A percentile compares a stretch with the other conserved stretches of the same genome.
phyloP scores from a whole-genome alignment of 2,888 invertebrate species.

The Drosophila stalkeri region DNA sequence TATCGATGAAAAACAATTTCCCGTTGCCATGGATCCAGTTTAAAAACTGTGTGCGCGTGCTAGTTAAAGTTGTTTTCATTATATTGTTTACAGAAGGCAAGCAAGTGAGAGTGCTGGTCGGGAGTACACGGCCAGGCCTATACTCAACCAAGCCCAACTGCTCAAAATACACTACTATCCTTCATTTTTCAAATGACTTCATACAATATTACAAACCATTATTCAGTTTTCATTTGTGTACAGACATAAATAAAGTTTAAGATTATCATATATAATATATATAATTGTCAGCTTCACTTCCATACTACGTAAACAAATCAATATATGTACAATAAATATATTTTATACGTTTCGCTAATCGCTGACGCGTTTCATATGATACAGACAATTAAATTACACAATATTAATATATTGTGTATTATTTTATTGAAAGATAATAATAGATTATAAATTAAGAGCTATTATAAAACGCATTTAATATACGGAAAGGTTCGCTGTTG shows the following conservation, averaged over 20 bases:
- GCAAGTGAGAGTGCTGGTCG: neutral
- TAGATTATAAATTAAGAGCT: constrained; percentile 82
- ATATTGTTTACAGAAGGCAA: neutral
- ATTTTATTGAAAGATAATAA: constrained; percentile 20
- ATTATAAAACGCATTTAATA: constrained; percentile 92
- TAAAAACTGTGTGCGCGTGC: neutral
- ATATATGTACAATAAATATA: no score
- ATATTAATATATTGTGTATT: neutral
- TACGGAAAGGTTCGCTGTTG: constrained; percentile 91
- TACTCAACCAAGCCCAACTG: neutral
- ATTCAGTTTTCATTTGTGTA: no score
- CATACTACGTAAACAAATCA: neutral
- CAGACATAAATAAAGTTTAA: no score
- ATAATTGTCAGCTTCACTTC: no score
- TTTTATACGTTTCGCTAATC: neutral
- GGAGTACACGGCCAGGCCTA: neutral
- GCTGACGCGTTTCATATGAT: no score
- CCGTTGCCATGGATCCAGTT: constrained; percentile 52
- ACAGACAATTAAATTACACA: neutral
- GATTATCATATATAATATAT: no score
- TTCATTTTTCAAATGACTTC: neutral
- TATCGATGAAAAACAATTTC: constrained; percentile 68
- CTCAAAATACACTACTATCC: neutral
- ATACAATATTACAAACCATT: no score
- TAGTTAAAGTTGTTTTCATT: neutral